Base-by-base conservation (phyloP, 2,888 invertebrate genomes). In the Antheraea assamensis region DNA sequence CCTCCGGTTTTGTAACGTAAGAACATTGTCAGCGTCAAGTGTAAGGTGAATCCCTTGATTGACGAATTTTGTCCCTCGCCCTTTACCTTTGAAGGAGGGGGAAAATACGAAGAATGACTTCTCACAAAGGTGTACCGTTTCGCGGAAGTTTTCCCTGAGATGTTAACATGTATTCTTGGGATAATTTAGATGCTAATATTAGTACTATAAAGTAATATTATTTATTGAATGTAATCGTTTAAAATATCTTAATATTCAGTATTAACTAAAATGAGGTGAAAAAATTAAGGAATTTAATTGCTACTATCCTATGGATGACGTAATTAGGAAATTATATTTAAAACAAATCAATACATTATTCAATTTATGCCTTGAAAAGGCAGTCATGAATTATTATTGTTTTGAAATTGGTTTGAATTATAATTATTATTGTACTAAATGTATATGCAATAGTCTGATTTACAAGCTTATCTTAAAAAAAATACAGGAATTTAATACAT, bases 21-120 rank as follows among this genome's bases (percentile, higher is more conserved):
- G 92, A 92, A 90, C 88, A 86, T 92, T 91, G 91, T 91, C 90
- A 88, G 83, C 85, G 85, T 90, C 86, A 85, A 91, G 92, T 89
- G 90, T 89, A 89, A 90, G 87, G 88, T 88, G 92, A 92, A 91
- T 91, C 92, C 90, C 85, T 87, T 91, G 91, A 92, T 92, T 92
- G 93, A 91, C 92, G 88, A 91, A 92, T 90, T 85, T 87, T 87
- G 85, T 85, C 84, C 83, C 80, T 76, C 77, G 79, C 81, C 86
- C 85, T 83, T 82, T 82, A 78, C 81, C 76, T 80, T 85, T 84
- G 79, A 81, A 85, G 86, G 88, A 88, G 80, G 82, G n/a, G 86
- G 88, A 88, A 91, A 90, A 88, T 83, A 88, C 82, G 81, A 76
- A 78, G 79, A 79, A 80, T 79, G 76, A 64, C 27, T 82, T 80